Evolutionary conservation across 2,888 invertebrate species (phyloP).

Genomic region (Busseola fusca): DNA sequence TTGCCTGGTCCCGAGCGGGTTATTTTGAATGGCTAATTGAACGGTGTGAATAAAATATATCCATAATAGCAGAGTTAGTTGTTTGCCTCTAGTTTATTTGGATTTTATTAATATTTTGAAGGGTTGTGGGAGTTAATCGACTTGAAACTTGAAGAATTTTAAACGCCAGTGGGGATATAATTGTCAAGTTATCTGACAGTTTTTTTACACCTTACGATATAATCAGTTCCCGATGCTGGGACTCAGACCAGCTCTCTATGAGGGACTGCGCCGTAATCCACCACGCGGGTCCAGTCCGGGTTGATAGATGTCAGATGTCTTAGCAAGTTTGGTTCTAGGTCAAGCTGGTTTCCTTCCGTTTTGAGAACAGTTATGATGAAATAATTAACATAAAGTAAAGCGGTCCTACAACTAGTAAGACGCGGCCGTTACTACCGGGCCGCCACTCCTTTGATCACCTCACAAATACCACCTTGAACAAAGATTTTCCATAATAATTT

Average conservation of each 20-base stretch:
- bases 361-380: background rate
- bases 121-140: slow-evolving; percentile 2
- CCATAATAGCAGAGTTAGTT: slow-evolving; percentile 32
- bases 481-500: slow-evolving; percentile 11
- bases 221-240: background rate
- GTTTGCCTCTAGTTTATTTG: slow-evolving; percentile 45
- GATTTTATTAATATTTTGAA: slow-evolving; percentile 44
- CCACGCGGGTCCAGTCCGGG: background rate
- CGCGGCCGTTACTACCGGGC: background rate
- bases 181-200: background rate
- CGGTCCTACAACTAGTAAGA: background rate
- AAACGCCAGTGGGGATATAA: background rate
- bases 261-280: background rate
- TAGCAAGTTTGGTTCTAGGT: background rate
- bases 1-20: slow-evolving; percentile 52
- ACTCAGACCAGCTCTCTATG: background rate
- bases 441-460: no score
- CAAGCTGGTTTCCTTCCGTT: background rate
- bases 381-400: background rate
- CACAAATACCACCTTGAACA: slow-evolving; percentile 35
- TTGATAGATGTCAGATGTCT: background rate
- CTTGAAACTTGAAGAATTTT: slow-evolving; percentile 12
- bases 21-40: slow-evolving; percentile 56
- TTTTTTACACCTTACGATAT: background rate
- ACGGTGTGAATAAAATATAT: slow-evolving; percentile 52